Evolutionary conservation across 2,888 invertebrate species (phyloP).

Genomic region (Salticus scenicus): DNA sequence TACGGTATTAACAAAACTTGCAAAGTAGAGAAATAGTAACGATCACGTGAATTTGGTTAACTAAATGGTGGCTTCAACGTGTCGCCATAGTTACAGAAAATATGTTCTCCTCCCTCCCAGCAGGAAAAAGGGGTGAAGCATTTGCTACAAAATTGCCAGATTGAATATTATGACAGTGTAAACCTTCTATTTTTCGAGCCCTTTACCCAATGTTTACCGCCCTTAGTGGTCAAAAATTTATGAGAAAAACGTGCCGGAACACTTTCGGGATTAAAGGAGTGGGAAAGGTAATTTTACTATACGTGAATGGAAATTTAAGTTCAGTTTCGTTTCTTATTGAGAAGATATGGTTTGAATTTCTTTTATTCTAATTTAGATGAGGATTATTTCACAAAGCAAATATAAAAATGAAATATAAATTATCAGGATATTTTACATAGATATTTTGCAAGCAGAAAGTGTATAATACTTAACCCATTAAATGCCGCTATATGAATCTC

Average conservation of each 20-base stretch:
- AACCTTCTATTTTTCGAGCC: neutral
- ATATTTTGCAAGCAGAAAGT: too few relatives aligned
- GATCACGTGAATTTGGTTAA: constrained; percentile 46
- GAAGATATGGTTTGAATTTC: too few relatives aligned
- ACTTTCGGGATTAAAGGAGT: neutral
- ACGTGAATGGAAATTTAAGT: constrained; percentile 8
- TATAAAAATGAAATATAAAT: too few relatives aligned
- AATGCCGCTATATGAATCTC: too few relatives aligned
- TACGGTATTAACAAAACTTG: neutral
- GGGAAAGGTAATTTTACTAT: neutral
- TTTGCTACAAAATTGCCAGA: neutral
- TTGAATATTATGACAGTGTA: neutral
- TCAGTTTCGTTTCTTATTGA: too few relatives aligned
- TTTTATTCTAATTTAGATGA: too few relatives aligned
- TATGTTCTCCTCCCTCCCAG: constrained; percentile 29
- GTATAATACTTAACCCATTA: too few relatives aligned
- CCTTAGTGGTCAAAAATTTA: constrained; percentile 3
- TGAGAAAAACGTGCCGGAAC: neutral
- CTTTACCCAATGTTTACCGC: neutral
- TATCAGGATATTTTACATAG: too few relatives aligned
- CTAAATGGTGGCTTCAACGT: constrained; percentile 44
- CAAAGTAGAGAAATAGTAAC: constrained; percentile 50
- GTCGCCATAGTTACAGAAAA: constrained; percentile 36
- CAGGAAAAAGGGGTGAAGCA: constrained; percentile 1
- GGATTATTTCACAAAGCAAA: too few relatives aligned